Evolutionary conservation across 2,888 invertebrate genomes (phyloP), one percentile per base, ranked within the genome.

Genomic region (Nomada goodeniana): DNA sequence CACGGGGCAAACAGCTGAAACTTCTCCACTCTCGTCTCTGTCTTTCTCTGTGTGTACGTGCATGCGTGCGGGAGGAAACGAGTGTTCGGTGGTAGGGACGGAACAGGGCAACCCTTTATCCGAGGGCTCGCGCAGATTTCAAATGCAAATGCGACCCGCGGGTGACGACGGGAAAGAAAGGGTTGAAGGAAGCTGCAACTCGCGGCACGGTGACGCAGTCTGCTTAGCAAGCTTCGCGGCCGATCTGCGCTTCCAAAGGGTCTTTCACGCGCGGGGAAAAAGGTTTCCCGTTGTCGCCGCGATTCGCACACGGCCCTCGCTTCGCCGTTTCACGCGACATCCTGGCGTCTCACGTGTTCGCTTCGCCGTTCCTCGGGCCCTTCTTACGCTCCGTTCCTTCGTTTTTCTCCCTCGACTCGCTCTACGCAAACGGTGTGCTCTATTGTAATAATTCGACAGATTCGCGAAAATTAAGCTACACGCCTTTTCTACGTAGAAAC

Each of bases 111-210:
- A 74, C 83, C 88, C 86, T 89, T 90, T 88, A 89, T 85, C 84
- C 88, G 83, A 88, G 86, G 87, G 83, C 89, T 91, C 89, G 87
- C 90, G 90, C 89, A 90, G 91, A 92, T 92, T 92, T 92, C 91
- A 91, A 91, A 92, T 92, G 92, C 90, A 92, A 92, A 92, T 92
- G 89, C 85, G 83, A 83, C 84, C 71, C 36, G 64, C 47, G 69
- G 52, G 64, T 42, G 69, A 67, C 63, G 67, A 67, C 64, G 57
- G 55, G 57, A 71, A 63, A 61, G 59, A 72, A 78, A 68, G 61
- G 52, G 68, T 44, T 57, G 76, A 71, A 71, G 57, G 50, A 76
- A 63, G 59, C 42, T 52, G 74, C 63, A 72, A 61, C 26, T n/a
- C 65, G 60, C 29, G 73, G 47, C 73, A 73, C 86, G 73, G 72